Evolutionary conservation across 2,797 vertebrate genomes (phyloP).

Genomic region (Macroramphosus scolopax): DNA sequence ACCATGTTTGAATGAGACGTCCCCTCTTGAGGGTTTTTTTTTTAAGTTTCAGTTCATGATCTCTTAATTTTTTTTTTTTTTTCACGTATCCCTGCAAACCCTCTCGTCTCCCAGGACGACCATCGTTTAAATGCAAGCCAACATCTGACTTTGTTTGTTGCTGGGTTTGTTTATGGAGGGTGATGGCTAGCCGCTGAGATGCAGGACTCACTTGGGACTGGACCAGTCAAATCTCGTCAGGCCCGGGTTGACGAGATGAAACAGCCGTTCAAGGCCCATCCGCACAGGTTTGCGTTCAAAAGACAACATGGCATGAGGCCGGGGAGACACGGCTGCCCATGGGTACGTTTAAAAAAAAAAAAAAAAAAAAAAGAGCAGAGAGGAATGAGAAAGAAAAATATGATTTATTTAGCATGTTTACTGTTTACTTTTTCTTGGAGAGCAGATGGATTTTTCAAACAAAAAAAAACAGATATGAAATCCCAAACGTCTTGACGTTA

Average conservation of each 20-base stretch:
- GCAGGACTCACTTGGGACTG: slow-evolving; percentile 71
- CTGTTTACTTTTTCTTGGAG: slow-evolving; percentile 71
- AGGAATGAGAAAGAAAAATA: slow-evolving; percentile 62
- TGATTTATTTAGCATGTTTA: slow-evolving; percentile 83
- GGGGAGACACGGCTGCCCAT: slow-evolving; percentile 64
- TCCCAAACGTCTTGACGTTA: slow-evolving; percentile 55
- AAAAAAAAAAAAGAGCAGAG: slow-evolving; percentile 36
- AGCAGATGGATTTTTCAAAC: slow-evolving; percentile 66
- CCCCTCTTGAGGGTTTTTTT: slow-evolving; percentile 20
- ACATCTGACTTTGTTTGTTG: slow-evolving; percentile 62
- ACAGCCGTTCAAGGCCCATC: slow-evolving; percentile 73
- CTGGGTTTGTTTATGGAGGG: slow-evolving; percentile 68
- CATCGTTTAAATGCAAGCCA: slow-evolving; percentile 59
- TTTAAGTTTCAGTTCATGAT: slow-evolving; percentile 32
- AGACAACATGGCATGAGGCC: slow-evolving; percentile 69
- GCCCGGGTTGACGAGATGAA: slow-evolving; percentile 74
- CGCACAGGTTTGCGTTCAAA: slow-evolving; percentile 74
- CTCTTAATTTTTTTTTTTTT: slow-evolving; percentile 9
- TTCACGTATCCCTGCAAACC: slow-evolving; percentile 7
- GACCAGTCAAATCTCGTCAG: slow-evolving; percentile 77
- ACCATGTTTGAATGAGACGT: no score
- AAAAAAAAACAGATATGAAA: slow-evolving; percentile 47
- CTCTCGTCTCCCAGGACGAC: slow-evolving; percentile 35
- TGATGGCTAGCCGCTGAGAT: slow-evolving; percentile 70
- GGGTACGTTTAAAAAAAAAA: slow-evolving; percentile 62